phyloP scores from a whole-genome alignment of 37 sponge, comb jelly and placozoan species.

The Ianthella basta region DNA sequence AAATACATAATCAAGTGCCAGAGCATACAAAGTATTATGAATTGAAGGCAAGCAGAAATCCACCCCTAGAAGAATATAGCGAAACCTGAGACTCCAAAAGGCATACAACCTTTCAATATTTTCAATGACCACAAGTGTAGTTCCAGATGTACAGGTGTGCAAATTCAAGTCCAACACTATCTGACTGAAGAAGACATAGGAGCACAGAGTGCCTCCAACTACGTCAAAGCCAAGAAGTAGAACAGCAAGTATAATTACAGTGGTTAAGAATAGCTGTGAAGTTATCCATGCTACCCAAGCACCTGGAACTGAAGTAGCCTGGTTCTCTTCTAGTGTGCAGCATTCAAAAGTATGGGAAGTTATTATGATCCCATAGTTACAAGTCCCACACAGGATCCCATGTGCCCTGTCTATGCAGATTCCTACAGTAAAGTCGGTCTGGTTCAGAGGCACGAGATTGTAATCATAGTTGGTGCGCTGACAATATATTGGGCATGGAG shows the following conservation, averaged over 20 bases:
- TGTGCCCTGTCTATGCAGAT: too few species aligned
- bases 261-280: not conserved
- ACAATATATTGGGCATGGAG: too few species aligned
- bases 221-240: not conserved
- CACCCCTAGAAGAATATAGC: not conserved
- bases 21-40: slow-evolving; percentile 14
- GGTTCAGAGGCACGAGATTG: too few species aligned
- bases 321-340: not conserved
- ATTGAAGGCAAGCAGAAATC: not conserved
- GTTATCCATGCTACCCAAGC: not conserved
- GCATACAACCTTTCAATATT: not conserved
- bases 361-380: not conserved
- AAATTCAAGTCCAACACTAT: not conserved
- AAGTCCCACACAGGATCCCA: slow-evolving; percentile 16
- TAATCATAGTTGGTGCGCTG: too few species aligned
- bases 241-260: not conserved
- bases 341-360: not conserved
- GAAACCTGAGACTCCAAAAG: not conserved
- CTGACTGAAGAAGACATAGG: slow-evolving; percentile 21
- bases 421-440: too few species aligned
- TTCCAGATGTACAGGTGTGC: not conserved
- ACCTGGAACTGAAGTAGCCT: not conserved
- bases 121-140: too few species aligned
- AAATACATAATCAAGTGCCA: slow-evolving; percentile 38
- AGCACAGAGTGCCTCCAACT: not conserved